Conservation (phyloP, 2,888 invertebrate species). For the Euproctis similis region DNA sequence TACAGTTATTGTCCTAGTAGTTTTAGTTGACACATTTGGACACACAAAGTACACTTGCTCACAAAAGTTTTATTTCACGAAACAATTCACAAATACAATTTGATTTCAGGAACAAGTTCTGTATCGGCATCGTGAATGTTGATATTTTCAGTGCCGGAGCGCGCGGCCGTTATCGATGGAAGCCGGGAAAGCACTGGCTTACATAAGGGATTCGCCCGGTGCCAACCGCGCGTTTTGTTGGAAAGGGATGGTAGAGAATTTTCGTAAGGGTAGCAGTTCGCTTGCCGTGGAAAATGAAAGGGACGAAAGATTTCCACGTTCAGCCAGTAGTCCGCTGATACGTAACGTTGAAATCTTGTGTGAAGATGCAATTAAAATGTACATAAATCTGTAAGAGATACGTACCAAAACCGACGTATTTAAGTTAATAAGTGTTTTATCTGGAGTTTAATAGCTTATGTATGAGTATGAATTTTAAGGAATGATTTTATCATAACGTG, state of each 20-base stretch:
- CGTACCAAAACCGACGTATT: slow-evolving; percentile 38
- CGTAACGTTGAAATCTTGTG: slow-evolving; percentile 57
- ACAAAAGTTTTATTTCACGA: slow-evolving; percentile 39
- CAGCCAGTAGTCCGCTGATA: slow-evolving; percentile 39
- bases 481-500: too few relatives aligned
- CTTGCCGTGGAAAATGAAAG: slow-evolving; percentile 41
- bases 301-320: slow-evolving; percentile 57
- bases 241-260: slow-evolving; percentile 52
- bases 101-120: slow-evolving; percentile 20
- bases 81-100: slow-evolving; percentile 27
- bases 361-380: slow-evolving; percentile 70
- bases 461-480: too few relatives aligned
- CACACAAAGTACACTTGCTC: slow-evolving; percentile 33
- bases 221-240: slow-evolving; percentile 48
- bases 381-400: slow-evolving; percentile 58
- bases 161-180: slow-evolving; percentile 36
- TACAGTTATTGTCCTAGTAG: slow-evolving; percentile 39
- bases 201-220: slow-evolving; percentile 68
- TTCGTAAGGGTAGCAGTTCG: slow-evolving; percentile 53
- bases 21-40: slow-evolving; percentile 33
- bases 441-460: slow-evolving; percentile 35
- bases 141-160: slow-evolving; percentile 21
- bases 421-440: slow-evolving; percentile 50
- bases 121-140: slow-evolving; percentile 45
- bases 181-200: slow-evolving; percentile 59